phyloP scores from a whole-genome alignment of 2,797 vertebrate genomes.

The Ptychobarbus kaznakovi region DNA sequence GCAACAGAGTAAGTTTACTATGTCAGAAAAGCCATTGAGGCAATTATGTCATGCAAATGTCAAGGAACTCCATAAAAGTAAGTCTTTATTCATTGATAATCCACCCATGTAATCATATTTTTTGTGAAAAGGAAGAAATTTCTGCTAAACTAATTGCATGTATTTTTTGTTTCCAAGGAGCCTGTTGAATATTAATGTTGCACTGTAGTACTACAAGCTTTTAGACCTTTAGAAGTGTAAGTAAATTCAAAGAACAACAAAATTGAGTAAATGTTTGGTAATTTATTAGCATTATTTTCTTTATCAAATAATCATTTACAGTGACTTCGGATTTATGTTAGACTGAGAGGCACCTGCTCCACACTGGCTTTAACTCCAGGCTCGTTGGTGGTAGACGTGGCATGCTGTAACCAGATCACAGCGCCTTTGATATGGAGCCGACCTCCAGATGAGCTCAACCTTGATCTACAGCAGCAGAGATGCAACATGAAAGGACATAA shows the following conservation, averaged over 20 bases:
- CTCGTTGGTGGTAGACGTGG: constrained; percentile 41
- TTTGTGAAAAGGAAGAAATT: background rate
- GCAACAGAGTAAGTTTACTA: background rate
- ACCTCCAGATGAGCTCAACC: constrained; percentile 56
- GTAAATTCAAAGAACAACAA: background rate
- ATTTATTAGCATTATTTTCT: background rate
- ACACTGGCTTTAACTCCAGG: constrained; percentile 38
- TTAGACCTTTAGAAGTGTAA: background rate
- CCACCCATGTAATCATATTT: background rate
- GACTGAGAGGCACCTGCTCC: constrained; percentile 56
- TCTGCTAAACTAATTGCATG: background rate
- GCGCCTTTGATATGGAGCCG: constrained; percentile 60
- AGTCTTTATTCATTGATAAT: background rate
- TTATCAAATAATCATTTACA: background rate
- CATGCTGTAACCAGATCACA: constrained; percentile 55
- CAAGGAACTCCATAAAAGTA: background rate
- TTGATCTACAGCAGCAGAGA: constrained; percentile 59
- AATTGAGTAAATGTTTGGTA: background rate
- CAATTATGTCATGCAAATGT: background rate
- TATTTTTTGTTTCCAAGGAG: background rate
- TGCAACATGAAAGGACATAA: constrained; percentile 59
- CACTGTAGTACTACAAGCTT: background rate
- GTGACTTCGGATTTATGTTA: constrained; percentile 6
- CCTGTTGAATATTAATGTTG: background rate
- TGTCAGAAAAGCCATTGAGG: background rate